Evolutionary conservation across 2,113 vertebrate species (phyloP).

Genomic region (Lanius ludovicianus): DNA sequence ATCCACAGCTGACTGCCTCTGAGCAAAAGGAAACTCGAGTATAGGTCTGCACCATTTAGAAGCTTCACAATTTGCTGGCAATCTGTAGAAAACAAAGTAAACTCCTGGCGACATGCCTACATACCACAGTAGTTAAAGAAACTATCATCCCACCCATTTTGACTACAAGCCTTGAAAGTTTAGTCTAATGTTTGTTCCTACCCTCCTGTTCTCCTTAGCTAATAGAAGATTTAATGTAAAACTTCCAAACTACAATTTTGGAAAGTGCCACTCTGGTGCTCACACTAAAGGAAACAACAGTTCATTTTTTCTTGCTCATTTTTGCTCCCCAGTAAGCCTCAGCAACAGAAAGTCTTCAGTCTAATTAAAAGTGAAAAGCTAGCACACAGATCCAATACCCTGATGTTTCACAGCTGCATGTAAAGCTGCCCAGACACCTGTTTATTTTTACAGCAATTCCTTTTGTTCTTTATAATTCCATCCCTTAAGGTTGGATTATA

Average conservation of each 20-base stretch:
- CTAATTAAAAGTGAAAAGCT: constrained; percentile 20
- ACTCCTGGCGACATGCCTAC: constrained; percentile 19
- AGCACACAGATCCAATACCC: neutral
- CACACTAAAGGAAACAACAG: neutral
- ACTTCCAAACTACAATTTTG: neutral
- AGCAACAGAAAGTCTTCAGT: neutral
- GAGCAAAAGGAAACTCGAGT: constrained; percentile 25
- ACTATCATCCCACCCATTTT: constrained; percentile 29
- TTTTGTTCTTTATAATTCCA: neutral
- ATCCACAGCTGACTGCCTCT: constrained; percentile 56
- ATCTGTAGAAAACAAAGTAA: constrained; percentile 43
- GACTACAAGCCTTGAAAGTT: constrained; percentile 3
- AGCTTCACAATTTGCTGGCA: neutral
- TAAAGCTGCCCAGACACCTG: neutral
- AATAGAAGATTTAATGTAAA: neutral
- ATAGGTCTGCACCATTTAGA: constrained; percentile 25
- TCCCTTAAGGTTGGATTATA: neutral
- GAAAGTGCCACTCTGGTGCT: neutral
- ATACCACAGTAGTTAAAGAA: constrained; percentile 56
- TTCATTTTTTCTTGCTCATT: neutral
- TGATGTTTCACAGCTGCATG: neutral
- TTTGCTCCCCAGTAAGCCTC: neutral
- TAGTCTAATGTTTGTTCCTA: neutral
- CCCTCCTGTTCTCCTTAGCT: neutral
- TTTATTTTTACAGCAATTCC: neutral